Conservation (phyloP, 2,888 invertebrate species). For the Aradus depressus region DNA sequence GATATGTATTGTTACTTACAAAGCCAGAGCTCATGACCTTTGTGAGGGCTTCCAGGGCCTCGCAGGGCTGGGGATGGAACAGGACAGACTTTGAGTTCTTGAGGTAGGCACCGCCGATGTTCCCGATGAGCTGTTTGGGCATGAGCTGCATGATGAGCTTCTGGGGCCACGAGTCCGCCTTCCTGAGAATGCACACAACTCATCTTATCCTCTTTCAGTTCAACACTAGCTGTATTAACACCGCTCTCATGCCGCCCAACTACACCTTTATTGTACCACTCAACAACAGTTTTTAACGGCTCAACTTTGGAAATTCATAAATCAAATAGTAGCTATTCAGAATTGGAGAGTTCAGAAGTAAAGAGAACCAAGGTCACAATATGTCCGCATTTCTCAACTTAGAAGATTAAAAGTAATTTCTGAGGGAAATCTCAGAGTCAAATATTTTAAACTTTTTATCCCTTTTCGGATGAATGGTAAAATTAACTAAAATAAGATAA, state of each 20-base stretch:
- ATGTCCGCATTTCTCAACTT: too few species aligned
- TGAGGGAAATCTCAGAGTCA: too few species aligned
- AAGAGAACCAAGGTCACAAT: too few species aligned
- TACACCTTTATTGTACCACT: background rate
- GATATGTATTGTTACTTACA: conserved; percentile 46
- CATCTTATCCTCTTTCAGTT: too few species aligned
- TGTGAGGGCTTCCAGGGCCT: conserved; percentile 76
- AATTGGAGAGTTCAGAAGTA: too few species aligned
- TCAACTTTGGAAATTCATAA: too few species aligned
- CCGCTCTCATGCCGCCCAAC: background rate
- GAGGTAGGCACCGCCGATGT: conserved; percentile 75
- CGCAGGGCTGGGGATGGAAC: conserved; percentile 76
- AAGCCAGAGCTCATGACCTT: conserved; percentile 87
- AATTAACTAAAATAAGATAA: too few species aligned
- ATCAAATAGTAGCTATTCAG: too few species aligned
- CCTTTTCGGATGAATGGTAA: too few species aligned
- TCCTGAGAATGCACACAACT: conserved; percentile 46
- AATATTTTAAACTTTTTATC: too few species aligned
- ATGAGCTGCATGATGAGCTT: conserved; percentile 89
- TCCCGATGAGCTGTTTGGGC: conserved; percentile 84
- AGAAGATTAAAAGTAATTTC: too few species aligned
- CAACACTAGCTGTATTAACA: background rate
- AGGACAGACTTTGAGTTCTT: conserved; percentile 87
- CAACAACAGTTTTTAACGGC: too few species aligned
- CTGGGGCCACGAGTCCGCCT: conserved; percentile 86